Evolutionary conservation across 2,888 invertebrate species (phyloP).

Genomic region (Metellina segmentata): DNA sequence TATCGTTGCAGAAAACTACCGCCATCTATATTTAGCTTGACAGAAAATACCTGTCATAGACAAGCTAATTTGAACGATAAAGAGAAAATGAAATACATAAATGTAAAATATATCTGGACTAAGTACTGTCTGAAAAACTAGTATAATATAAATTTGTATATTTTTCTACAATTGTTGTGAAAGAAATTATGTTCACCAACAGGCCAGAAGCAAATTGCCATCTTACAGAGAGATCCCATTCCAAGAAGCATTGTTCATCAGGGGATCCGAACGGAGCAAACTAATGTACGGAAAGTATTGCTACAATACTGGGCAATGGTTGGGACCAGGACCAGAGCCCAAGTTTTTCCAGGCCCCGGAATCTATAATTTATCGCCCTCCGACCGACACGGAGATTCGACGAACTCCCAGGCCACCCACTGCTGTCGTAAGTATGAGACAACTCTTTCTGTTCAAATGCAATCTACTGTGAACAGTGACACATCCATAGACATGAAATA

Average conservation of each 20-base stretch:
- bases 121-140: no score
- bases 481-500: no score
- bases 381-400: conserved; percentile 62
- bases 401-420: conserved; percentile 65
- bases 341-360: conserved; percentile 36
- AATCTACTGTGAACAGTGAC: no score
- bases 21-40: no score
- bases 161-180: no score
- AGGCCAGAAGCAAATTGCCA: conserved; percentile 64
- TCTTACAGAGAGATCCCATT: conserved; percentile 72
- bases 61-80: no score
- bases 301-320: conserved; percentile 70
- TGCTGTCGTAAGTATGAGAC: conserved; percentile 53
- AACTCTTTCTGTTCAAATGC: neutral
- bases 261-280: conserved; percentile 7
- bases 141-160: no score
- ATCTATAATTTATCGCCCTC: conserved; percentile 62
- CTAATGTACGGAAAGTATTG: conserved; percentile 60
- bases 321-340: conserved; percentile 74
- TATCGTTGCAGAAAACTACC: no score
- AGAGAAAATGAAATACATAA: no score
- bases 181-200: neutral
- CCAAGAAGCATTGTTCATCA: conserved; percentile 69
- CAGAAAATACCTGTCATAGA: no score
- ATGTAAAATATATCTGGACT: no score